Base-by-base conservation (phyloP, 2,113 vertebrate species). In the Apeltes quadracus region DNA sequence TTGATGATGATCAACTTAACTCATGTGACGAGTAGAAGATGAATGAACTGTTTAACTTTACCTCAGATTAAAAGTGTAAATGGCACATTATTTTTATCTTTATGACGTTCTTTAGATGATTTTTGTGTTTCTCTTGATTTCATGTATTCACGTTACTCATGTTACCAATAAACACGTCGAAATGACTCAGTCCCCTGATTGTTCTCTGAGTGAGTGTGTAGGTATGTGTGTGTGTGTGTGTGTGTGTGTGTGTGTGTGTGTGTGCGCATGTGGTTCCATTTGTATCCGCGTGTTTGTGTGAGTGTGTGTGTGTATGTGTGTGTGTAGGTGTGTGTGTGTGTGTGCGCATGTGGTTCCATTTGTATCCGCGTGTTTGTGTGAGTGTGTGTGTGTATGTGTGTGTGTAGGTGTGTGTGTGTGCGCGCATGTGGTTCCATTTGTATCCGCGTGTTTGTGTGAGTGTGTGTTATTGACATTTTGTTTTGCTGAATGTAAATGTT, bases 121-220 rank as follows among this genome's bases (percentile, higher is more conserved):
- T 87, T 87, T 84, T 87, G 75, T 67, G 81, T 90, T 88, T 85
- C 93, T 95, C 92, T 96, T 97, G 91, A 95, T 29, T 97, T 98
- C 95, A 95, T 97, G 96, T 98, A 16, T 97, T 98, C 95, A 95
- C 97, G 96, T 98, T 29, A 97, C 95, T 96, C 96, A 94, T 95
- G 95, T 97, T 97, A 94, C 91, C 93, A 98, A 98, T 98, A 98
- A 98, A 98, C 96, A 96, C 93, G 91, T 95, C 94, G 93, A 87
- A 94, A 95, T 93, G 83, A 88, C 76, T 59, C 32, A 27, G 32
- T 34, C 32, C 32, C 32, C 32, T 34, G 32, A 34, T 34, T 34
- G 32, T 34, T 5, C 32, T 7, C 32, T 34, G 32, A 34, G 32
- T 6, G 32, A 34, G 32, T 5, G 16, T 20, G 6, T 46, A 2